These are phyloP conservation scores for Anneissia japonica DNA, from an alignment of 35 echinoderm and acorn worm species.

Conservation along the genomic window DNA sequence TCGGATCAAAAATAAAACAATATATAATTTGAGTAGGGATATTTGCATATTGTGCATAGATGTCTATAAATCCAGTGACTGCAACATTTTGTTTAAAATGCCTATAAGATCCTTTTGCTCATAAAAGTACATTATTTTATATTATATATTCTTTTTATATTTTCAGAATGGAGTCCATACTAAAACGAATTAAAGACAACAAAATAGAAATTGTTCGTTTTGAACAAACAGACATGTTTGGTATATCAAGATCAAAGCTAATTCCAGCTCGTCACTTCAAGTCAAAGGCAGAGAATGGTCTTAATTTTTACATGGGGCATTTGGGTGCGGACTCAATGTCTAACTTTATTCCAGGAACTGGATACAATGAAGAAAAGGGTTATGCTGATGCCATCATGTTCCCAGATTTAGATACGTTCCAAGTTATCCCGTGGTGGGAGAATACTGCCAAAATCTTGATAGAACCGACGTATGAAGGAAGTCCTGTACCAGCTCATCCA, in stretches of 20 bases:
- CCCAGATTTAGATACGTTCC: conserved; percentile 52
- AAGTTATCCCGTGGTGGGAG: conserved; percentile 26
- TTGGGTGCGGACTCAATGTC: conserved; percentile 32
- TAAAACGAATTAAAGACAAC: background rate
- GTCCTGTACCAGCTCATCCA: background rate
- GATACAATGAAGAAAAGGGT: conserved; percentile 41
- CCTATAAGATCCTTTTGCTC: no score
- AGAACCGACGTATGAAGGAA: background rate
- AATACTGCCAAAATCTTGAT: conserved; percentile 35
- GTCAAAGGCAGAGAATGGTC: conserved; percentile 31
- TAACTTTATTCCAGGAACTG: conserved; percentile 8
- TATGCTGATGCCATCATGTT: conserved; percentile 37
- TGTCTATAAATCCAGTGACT: no score
- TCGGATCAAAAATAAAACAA: no score
- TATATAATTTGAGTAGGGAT: no score
- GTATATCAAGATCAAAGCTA: conserved; percentile 33
- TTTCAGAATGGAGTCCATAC: conserved; percentile 9
- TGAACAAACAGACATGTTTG: conserved; percentile 32
- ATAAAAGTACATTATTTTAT: no score
- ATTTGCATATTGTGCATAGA: no score
- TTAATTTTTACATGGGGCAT: conserved; percentile 23
- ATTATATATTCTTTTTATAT: no score
- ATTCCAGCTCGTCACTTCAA: conserved; percentile 50
- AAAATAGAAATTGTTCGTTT: conserved; percentile 32
- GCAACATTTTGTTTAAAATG: no score